A percentile compares a stretch with the other conserved stretches of the same genome.
Evolutionary conservation across 1,140 invertebrate species (phyloP).

Genomic region (Drosophila punjabiensis): DNA sequence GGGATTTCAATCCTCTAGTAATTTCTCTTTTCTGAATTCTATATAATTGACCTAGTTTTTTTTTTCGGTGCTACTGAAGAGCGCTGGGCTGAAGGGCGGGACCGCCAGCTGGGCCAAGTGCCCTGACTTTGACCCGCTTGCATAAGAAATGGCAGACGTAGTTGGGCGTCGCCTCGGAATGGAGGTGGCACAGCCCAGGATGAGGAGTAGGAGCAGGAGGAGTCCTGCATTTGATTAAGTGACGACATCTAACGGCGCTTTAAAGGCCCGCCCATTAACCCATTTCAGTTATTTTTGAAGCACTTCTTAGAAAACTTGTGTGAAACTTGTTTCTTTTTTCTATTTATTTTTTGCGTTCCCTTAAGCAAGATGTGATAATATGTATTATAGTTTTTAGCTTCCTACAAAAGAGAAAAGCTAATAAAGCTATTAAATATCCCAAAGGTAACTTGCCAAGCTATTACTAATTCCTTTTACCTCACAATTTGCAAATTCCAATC

Average conservation of each 20-base stretch:
- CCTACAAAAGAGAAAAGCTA: too few species aligned
- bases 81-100: background rate
- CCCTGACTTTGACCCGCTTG: constrained; percentile 74
- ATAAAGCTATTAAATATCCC: background rate
- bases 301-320: background rate
- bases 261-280: constrained; percentile 25
- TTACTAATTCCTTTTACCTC: background rate
- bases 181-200: background rate
- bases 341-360: too few species aligned
- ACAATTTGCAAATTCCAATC: background rate
- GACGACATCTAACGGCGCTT: constrained; percentile 21
- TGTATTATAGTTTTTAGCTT: too few species aligned
- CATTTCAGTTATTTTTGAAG: background rate
- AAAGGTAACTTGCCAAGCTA: too few species aligned
- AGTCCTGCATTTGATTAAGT: constrained; percentile 40
- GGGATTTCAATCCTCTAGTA: too few species aligned
- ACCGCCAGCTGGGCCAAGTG: constrained; percentile 50
- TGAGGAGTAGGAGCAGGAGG: background rate
- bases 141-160: constrained; percentile 51
- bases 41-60: background rate
- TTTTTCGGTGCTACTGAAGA: background rate
- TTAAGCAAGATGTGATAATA: too few species aligned
- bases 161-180: background rate
- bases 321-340: too few species aligned
- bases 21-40: background rate